These are phyloP conservation scores for Paedocypris micromegethes DNA, from an alignment of 2,797 vertebrate species.

Conservation along the genomic window DNA sequence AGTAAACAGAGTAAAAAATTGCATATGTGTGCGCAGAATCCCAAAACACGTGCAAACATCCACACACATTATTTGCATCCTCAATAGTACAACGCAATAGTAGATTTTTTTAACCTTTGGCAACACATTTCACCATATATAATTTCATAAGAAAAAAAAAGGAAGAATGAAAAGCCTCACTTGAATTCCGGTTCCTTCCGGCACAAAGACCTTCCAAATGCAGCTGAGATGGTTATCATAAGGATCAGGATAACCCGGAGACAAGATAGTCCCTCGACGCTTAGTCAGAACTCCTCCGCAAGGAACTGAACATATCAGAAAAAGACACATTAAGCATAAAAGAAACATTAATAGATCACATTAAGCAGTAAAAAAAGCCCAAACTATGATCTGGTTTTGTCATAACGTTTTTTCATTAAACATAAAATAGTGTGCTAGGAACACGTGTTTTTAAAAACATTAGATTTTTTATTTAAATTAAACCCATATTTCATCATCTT, in stretches of 20 bases:
- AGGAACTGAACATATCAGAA: slow-evolving; percentile 73
- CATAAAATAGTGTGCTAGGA: too few species aligned
- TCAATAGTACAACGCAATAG: slow-evolving; percentile 9
- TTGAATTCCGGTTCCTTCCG: slow-evolving; percentile 96
- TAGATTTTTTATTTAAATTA: too few species aligned
- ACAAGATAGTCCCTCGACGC: slow-evolving; percentile 90
- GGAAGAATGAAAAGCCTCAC: slow-evolving; percentile 60
- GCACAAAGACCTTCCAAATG: slow-evolving; percentile 94
- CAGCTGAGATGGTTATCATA: slow-evolving; percentile 98
- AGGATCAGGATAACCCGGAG: slow-evolving; percentile 92
- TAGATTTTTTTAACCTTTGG: neutral
- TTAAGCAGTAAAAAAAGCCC: neutral
- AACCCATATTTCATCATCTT: too few species aligned
- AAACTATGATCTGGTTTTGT: too few species aligned
- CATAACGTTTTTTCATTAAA: too few species aligned
- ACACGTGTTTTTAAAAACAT: too few species aligned
- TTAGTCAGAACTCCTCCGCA: slow-evolving; percentile 90
- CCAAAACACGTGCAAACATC: too few species aligned
- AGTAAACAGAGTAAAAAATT: too few species aligned
- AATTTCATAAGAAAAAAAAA: slow-evolving; percentile 7
- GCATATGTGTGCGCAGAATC: too few species aligned
- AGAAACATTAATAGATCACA: neutral
- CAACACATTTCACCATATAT: too few species aligned
- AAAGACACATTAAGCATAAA: neutral
- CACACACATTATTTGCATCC: slow-evolving; percentile 5